Base-by-base conservation (phyloP, 2,113 vertebrate species). In the Galeopterus variegatus region DNA sequence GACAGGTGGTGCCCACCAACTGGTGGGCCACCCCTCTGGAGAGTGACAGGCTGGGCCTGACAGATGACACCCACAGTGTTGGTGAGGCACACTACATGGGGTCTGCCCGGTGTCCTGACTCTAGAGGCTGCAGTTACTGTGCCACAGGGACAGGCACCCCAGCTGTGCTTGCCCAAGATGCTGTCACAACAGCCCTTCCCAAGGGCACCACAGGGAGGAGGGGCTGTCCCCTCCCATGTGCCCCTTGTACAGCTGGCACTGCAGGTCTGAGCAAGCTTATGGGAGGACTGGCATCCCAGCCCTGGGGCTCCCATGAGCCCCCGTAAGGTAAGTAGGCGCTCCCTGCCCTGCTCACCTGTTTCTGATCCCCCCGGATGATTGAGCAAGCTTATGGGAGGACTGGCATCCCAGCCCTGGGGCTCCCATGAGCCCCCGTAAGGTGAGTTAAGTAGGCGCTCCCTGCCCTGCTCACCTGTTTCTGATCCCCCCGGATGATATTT, bases 171-270 rank as follows among this genome's bases (percentile, higher is more conserved):
- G 41, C 54, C 45, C 1, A 24, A 19, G 28, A 10, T 1, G 15
- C n/a, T 14, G 45, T 82, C 45, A 45, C 41, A 1, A 48, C 3
- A 14, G 52, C 54, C 31, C 17, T 48, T 50, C 88, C 36, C 7
- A 21, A 3, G 60, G 33, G 19, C 26, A 36, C 48, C 0, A 0
- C 24, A 31, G 41, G 2, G 11, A 3, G 6, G 21, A 45, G 56
- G 41, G 7, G 31, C 60, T 14, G 11, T 62, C 45, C 7, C 56
- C 19, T 73, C 67, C 41, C 6, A 8, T 15, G n/a, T 33, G 41
- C 56, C 26, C 26, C 12, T 8, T 45, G 19, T 17, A 12, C 50
- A 56, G 56, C n/a, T 6, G 18, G 65, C 50, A 31, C n/a, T 15
- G 69, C 58, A 80, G 73, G 12, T 28, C 64, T 7, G 2, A 54